Conservation (phyloP, 2,888 invertebrate species). For the Epicampocera succincta region DNA sequence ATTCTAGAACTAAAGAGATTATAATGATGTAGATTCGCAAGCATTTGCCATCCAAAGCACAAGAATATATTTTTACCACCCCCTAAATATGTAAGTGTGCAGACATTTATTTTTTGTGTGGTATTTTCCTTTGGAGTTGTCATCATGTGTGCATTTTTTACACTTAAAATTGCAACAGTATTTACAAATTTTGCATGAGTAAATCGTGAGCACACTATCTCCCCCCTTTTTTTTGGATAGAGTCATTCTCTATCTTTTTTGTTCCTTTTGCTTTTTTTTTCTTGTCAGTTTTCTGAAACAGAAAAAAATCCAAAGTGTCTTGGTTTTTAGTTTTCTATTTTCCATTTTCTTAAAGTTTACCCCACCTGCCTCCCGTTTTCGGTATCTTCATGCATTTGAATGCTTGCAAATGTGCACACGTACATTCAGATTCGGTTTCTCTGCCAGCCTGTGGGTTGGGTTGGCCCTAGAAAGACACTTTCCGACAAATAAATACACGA, state of each 20-base stretch:
- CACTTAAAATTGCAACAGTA: slow-evolving; percentile 2
- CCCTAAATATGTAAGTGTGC: too few species aligned
- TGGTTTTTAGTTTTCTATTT: slow-evolving; percentile 30
- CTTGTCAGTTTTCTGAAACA: not conserved
- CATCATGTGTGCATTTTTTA: not conserved
- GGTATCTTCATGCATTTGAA: not conserved
- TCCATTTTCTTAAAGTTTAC: not conserved
- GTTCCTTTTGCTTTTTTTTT: not conserved
- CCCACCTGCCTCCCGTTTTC: not conserved
- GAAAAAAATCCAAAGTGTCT: slow-evolving; percentile 37
- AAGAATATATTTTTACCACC: too few species aligned
- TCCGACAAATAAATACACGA: not conserved
- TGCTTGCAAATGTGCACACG: too few species aligned
- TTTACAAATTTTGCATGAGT: slow-evolving; percentile 10
- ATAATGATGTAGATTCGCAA: not conserved
- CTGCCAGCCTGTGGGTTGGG: slow-evolving; percentile 9
- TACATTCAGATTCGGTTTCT: slow-evolving; percentile 6
- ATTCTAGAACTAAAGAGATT: not conserved
- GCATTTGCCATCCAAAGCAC: not conserved
- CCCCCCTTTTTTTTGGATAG: slow-evolving; percentile 3
- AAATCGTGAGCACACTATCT: slow-evolving; percentile 47
- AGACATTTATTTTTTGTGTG: too few species aligned
- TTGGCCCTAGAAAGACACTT: slow-evolving; percentile 22
- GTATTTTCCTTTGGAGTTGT: slow-evolving; percentile 6
- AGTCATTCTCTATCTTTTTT: slow-evolving; percentile 24